Evolutionary conservation across 2,797 vertebrate genomes (phyloP), one percentile per base, ranked within the genome.

Genomic region (Coregonus suidteri): DNA sequence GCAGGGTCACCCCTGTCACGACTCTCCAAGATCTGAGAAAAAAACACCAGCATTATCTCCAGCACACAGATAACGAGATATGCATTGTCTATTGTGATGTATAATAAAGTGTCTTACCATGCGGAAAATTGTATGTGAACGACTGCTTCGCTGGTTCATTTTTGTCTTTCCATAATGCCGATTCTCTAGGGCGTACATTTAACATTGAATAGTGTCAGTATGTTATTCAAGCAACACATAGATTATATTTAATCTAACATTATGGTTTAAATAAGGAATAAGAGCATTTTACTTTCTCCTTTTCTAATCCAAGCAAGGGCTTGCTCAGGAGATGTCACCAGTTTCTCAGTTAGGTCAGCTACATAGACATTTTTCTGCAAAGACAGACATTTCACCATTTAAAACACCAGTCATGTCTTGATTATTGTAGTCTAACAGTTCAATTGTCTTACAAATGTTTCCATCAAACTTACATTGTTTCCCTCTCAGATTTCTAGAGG

Each of bases 111-210:
- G 15, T 68, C 66, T 68, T 16, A 68, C 66, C 66, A 68, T 68
- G 66, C 66, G 65, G 30, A 99, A 99, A 84, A 99, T 99, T 0
- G 98, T 95, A 88, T 99, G 98, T 0, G 98, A 99, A 35, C 97
- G 96, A 79, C 97, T 99, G 90, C 98, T 99, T 56, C 95, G 94
- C 77, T 98, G 91, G 79, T 99, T 99, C 97, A 99, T 98, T 88
- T 98, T 98, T 0, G 97, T 99, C 88, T 96, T 96, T 66, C 96
- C 97, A 59, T 99, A 99, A 82, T 97, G 98, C 0, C 97, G 94
- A 84, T 96, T 99, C 88, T 96, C 97, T 99, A 82, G 3, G 74
- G 62, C 11, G 1, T n/a, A 68, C 65, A 18, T 15, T 6, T 20
- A 54, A 11, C 9, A 68, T 69, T 2, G n/a, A 75, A 72, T 11